These are phyloP conservation scores for Cephus sareptanus DNA, from an alignment of 2,888 invertebrate genomes.

Conservation along the genomic window DNA sequence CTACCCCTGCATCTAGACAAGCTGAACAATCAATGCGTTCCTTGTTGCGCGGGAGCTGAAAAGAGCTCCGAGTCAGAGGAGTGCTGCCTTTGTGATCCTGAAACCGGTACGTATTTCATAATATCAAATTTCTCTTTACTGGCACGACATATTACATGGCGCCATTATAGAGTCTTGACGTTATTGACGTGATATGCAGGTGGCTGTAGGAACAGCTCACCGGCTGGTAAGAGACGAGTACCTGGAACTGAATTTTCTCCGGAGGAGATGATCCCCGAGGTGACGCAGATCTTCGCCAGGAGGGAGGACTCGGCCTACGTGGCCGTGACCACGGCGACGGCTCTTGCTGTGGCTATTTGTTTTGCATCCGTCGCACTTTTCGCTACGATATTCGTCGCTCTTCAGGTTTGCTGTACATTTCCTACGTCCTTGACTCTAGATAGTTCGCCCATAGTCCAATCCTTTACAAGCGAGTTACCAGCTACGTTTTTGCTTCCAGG, in stretches of 20 bases:
- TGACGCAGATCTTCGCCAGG: slow-evolving; percentile 30
- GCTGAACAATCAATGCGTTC: slow-evolving; percentile 81
- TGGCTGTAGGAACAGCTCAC: slow-evolving; percentile 79
- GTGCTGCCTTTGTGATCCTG: slow-evolving; percentile 78
- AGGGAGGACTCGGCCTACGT: slow-evolving; percentile 46
- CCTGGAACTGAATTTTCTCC: slow-evolving; percentile 69
- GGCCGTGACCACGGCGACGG: slow-evolving; percentile 75
- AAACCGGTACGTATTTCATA: slow-evolving; percentile 69
- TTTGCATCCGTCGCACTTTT: slow-evolving; percentile 78
- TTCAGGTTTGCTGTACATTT: slow-evolving; percentile 72
- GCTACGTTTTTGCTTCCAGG: slow-evolving; percentile 33
- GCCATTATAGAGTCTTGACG: background rate
- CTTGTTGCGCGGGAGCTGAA: slow-evolving; percentile 74
- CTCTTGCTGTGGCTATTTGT: slow-evolving; percentile 75
- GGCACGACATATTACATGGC: background rate
- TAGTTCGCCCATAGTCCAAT: background rate
- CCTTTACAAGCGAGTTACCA: background rate
- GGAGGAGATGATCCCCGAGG: slow-evolving; percentile 39
- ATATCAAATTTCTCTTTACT: background rate
- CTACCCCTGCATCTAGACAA: slow-evolving; percentile 76
- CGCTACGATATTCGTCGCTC: slow-evolving; percentile 75
- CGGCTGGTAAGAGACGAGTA: slow-evolving; percentile 80
- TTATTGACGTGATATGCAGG: slow-evolving; percentile 64
- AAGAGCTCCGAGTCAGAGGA: slow-evolving; percentile 66
- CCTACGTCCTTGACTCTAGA: background rate